Evolutionary conservation across 2,888 invertebrate species (phyloP).

Genomic region (Lepetodrilus schrolli): DNA sequence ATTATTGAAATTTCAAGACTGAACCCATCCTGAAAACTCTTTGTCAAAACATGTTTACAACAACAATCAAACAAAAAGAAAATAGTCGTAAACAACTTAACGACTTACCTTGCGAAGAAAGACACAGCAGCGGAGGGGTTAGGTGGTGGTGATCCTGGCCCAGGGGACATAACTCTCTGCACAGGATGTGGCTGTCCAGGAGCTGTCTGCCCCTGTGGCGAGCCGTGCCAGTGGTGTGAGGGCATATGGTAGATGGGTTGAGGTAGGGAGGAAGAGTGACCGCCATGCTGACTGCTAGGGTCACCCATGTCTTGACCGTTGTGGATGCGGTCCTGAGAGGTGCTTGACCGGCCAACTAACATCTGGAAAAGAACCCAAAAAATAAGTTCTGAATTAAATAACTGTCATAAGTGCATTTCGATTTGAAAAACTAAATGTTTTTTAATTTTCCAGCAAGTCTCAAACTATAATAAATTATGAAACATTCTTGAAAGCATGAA

Average conservation of each 20-base stretch:
- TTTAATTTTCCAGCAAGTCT: too few species aligned
- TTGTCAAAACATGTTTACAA: too few species aligned
- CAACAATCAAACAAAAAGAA: too few species aligned
- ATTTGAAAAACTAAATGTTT: too few species aligned
- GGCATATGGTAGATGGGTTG: slow-evolving; percentile 29
- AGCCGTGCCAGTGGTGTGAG: slow-evolving; percentile 11
- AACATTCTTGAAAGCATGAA: too few species aligned
- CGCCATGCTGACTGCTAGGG: slow-evolving; percentile 15
- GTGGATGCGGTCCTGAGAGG: slow-evolving; percentile 4
- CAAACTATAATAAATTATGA: too few species aligned
- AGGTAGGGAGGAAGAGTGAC: slow-evolving; percentile 16
- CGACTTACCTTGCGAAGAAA: slow-evolving; percentile 66
- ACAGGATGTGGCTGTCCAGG: slow-evolving; percentile 32
- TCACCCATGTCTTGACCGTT: not conserved
- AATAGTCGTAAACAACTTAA: too few species aligned
- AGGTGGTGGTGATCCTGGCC: slow-evolving; percentile 53
- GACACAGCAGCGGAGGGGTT: slow-evolving; percentile 61
- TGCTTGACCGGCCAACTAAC: not conserved
- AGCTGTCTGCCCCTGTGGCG: slow-evolving; percentile 8
- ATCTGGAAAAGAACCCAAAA: slow-evolving; percentile 10
- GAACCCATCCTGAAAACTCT: too few species aligned
- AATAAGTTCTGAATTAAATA: too few species aligned
- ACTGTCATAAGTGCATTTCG: too few species aligned
- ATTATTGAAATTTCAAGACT: too few species aligned
- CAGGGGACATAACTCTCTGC: slow-evolving; percentile 33